Evolutionary conservation across 92 coral and sea anemone genomes (phyloP), one percentile per base, ranked within the genome.

Genomic region (Epizoanthus fatuus): DNA sequence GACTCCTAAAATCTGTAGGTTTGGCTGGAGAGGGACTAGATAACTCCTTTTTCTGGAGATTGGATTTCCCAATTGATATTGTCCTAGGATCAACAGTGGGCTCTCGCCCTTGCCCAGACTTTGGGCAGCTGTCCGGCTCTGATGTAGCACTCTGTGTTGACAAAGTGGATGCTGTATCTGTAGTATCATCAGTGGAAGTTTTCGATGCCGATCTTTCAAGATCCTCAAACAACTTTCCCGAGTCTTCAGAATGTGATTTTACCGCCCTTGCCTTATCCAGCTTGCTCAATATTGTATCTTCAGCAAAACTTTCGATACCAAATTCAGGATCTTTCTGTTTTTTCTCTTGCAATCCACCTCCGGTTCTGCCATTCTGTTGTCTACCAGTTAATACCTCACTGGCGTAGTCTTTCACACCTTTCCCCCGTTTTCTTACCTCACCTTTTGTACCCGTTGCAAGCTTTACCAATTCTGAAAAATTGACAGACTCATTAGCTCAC

Each of bases 291-390:
- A 78, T 56, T 14, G 90, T 90, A 67, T 72, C 92, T 15, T 69
- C 63, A 39, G 93, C 74, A 68, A 90, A 66, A 14, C 87, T 19
- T 55, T 87, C 88, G 35, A 76, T 83, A 70, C 56, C 74, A 65
- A 49, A 84, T 47, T 74, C 86, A 19, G n/a, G 53, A n/a, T 76
- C 80, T n/a, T 71, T 66, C 79, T 6, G 74, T 57, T 72, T 63
- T 57, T 49, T 80, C 56, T 54, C 77, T 74, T 35, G 25, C 69
- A 39, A 58, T n/a, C 22, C 75, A 5, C 65, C 80, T 71, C 55
- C 74, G 3, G 35, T 60, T 35, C 65, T 68, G 44, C 49, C 49
- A 64, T 59, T 59, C 39, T 35, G 70, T 35, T 77, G 71, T 59
- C 57, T 77, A 11, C 81, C 54, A 75, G 49, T 60, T 59, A 3